Evolutionary conservation across 2,113 vertebrate genomes (phyloP).

Genomic region (Rhagologus leucostigma): DNA sequence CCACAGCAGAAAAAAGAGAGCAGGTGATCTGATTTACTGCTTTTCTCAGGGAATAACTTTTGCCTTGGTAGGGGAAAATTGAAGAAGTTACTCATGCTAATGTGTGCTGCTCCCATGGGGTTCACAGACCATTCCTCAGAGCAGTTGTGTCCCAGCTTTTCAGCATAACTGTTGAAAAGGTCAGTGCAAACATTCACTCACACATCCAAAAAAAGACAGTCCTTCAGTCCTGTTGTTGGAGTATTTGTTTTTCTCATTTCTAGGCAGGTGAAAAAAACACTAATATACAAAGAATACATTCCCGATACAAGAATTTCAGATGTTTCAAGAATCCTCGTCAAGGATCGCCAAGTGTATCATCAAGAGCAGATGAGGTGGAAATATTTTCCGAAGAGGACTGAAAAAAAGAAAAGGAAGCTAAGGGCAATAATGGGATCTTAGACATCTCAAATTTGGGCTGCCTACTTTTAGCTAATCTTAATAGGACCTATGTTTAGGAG

Average conservation of each 20-base stretch:
- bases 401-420: background rate
- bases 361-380: background rate
- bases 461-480: background rate
- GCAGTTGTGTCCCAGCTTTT: background rate
- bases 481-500: background rate
- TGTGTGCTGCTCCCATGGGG: background rate
- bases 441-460: background rate
- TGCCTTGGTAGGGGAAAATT: background rate
- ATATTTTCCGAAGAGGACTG: background rate
- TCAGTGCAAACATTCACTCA: background rate
- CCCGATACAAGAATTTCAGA: background rate
- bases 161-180: background rate
- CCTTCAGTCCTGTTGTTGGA: background rate
- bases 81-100: background rate
- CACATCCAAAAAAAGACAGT: background rate
- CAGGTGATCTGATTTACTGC: constrained; percentile 19
- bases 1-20: background rate
- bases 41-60: constrained; percentile 14
- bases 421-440: background rate
- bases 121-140: background rate
- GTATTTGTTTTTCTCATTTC: background rate
- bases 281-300: background rate
- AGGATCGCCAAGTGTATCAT: background rate
- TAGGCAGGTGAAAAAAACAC: background rate
- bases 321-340: background rate